phyloP scores from a whole-genome alignment of 2,888 invertebrate species.

The Cephus pygmeus region DNA sequence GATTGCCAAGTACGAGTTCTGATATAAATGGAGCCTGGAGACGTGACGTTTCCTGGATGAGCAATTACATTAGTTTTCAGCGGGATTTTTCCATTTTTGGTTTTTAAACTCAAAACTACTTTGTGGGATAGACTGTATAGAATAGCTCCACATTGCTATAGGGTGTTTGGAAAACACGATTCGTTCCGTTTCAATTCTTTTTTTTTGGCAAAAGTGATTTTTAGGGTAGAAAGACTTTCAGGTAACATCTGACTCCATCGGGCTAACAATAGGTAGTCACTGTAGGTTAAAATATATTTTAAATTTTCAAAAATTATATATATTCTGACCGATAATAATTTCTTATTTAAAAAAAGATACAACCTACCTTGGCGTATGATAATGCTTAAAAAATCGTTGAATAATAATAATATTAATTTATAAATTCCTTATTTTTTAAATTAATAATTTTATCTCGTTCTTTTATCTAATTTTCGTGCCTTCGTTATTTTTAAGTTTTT shows the following conservation, averaged over 20 bases:
- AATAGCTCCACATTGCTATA: conserved; percentile 8
- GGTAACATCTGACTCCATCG: background rate
- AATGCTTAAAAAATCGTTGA: background rate
- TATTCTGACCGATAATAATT: background rate
- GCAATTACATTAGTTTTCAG: conserved; percentile 39
- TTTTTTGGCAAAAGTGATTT: background rate
- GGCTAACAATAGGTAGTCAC: background rate
- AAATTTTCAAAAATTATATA: background rate
- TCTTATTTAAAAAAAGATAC: background rate
- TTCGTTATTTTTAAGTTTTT: background rate
- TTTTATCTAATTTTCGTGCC: background rate
- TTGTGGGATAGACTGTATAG: conserved; percentile 24
- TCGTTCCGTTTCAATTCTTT: conserved; percentile 36
- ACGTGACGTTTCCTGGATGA: conserved; percentile 31
- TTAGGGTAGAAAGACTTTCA: background rate
- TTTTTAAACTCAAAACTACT: background rate
- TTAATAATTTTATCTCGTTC: background rate
- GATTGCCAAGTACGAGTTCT: background rate
- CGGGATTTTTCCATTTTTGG: conserved; percentile 24
- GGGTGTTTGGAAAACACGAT: conserved; percentile 46
- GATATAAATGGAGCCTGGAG: conserved; percentile 7
- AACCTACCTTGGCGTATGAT: background rate
- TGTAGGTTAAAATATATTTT: background rate
- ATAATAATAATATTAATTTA: background rate
- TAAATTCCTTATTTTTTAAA: background rate